These are phyloP conservation scores for Gastrophysa polygoni DNA, from an alignment of 2,888 invertebrate species.

Conservation along the genomic window DNA sequence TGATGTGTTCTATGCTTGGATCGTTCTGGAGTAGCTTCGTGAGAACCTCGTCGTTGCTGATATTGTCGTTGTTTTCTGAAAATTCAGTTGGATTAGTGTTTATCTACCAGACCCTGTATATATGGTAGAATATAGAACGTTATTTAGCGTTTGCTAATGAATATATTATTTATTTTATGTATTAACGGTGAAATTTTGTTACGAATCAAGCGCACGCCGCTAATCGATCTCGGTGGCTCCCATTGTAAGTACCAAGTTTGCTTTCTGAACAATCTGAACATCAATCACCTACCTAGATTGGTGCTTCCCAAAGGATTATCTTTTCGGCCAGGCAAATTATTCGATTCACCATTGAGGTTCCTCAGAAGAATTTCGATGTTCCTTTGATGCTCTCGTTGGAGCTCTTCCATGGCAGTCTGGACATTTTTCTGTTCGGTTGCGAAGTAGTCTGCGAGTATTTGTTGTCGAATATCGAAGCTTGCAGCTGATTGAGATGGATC, in stretches of 20 bases:
- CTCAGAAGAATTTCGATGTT: constrained; percentile 11
- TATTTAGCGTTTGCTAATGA: too few species aligned
- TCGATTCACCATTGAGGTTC: neutral
- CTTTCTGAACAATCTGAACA: too few species aligned
- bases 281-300: neutral
- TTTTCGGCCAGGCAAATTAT: neutral
- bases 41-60: neutral
- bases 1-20: neutral
- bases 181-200: too few species aligned
- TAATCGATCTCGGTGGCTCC: too few species aligned
- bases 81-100: too few species aligned
- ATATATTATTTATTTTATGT: too few species aligned
- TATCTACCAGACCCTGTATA: too few species aligned
- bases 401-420: constrained; percentile 12
- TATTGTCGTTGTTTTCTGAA: neutral
- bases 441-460: constrained; percentile 8
- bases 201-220: too few species aligned
- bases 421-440: constrained; percentile 15
- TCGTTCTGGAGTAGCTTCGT: neutral
- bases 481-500: too few species aligned
- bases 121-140: too few species aligned
- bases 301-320: neutral
- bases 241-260: too few species aligned
- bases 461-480: neutral
- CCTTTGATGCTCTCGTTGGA: constrained; percentile 13